Evolutionary conservation across 2,113 vertebrate species (phyloP), one percentile per base, ranked within the genome.

Genomic region (Paradoxurus hermaphroditus): DNA sequence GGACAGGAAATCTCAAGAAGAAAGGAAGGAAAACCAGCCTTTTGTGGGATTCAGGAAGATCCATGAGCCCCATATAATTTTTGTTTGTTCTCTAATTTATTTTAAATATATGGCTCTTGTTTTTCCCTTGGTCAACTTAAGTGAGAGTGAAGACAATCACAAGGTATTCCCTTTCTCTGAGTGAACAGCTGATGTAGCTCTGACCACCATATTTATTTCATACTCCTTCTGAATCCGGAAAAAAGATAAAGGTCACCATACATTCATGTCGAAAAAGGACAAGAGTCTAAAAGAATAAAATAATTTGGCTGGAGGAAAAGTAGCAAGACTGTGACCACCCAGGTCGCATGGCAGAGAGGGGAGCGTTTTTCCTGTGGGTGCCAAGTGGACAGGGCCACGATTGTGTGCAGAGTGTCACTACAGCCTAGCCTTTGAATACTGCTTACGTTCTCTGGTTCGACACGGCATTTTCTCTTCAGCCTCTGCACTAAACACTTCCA

Each of bases 401-500:
- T 46, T 21, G 3, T 75, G 75, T 53, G 85, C 62, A 6, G 3
- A 25, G 63, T 92, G 91, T 91, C 82, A 25, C 78, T 21, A 3
- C 15, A 34, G 78, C 70, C 93, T 67, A 82, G 93, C 86, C 97
- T 94, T 86, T 93, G 88, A 62, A 25, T 7, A 53, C 59, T 72
- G 94, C 91, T 83, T 79, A 75, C 0, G 88, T 91, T 31, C 63
- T 51, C 84, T n/a, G 5, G 36, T 59, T 88, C 84, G 23, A 39
- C 85, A 34, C 39, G 21, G 59, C 1, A 2, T 56, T 92, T 73
- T 93, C 88, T 44, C 65, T 72, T 91, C 82, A 96, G 75, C 95
- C 89, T 97, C 72, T 81, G 72, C 94, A 46, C 97, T 97, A 98
- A 98, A 97, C 96, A 96, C 44, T 97, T 96, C 97, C 97, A 97